Percentiles rank a stretch among this genome's conserved stretches.
phyloP scores from a whole-genome alignment of 2,113 vertebrate species.

The Oreochromis tanganicae region DNA sequence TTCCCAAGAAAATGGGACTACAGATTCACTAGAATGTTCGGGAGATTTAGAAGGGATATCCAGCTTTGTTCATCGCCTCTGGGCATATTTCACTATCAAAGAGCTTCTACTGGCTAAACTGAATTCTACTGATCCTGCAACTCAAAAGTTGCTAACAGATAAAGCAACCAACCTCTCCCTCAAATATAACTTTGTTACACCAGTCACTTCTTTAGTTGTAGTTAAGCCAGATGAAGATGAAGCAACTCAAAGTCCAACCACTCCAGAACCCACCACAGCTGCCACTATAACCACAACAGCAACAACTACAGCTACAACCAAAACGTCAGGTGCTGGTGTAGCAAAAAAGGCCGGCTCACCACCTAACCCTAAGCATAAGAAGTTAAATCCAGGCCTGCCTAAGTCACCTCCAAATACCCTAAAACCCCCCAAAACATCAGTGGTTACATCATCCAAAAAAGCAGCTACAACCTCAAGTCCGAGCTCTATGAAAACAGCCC shows the following conservation, averaged over 20 bases:
- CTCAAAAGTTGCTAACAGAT: conserved; percentile 67
- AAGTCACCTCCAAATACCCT: conserved; percentile 15
- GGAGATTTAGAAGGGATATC: conserved; percentile 41
- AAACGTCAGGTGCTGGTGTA: neutral
- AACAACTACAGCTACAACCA: neutral
- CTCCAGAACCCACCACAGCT: conserved; percentile 20
- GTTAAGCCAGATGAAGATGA: conserved; percentile 72
- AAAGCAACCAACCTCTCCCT: conserved; percentile 81
- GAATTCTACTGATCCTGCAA: conserved; percentile 57
- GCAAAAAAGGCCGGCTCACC: conserved; percentile 13
- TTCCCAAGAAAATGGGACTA: conserved; percentile 44
- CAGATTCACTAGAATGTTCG: conserved; percentile 33
- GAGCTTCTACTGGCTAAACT: conserved; percentile 75
- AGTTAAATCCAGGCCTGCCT: conserved; percentile 29
- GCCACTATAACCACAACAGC: conserved; percentile 24
- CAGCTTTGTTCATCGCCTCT: conserved; percentile 75
- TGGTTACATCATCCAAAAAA: conserved; percentile 26
- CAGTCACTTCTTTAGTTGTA: conserved; percentile 80
- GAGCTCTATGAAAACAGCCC: conserved; percentile 21
- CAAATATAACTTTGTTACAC: conserved; percentile 82
- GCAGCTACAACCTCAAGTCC: conserved; percentile 29
- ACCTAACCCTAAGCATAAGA: conserved; percentile 13
- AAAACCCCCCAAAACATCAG: conserved; percentile 4
- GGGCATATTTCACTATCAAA: conserved; percentile 82
- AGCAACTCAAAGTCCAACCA: conserved; percentile 35